Evolutionary conservation across 2,797 vertebrate genomes (phyloP).

Genomic region (Anguilla anguilla): DNA sequence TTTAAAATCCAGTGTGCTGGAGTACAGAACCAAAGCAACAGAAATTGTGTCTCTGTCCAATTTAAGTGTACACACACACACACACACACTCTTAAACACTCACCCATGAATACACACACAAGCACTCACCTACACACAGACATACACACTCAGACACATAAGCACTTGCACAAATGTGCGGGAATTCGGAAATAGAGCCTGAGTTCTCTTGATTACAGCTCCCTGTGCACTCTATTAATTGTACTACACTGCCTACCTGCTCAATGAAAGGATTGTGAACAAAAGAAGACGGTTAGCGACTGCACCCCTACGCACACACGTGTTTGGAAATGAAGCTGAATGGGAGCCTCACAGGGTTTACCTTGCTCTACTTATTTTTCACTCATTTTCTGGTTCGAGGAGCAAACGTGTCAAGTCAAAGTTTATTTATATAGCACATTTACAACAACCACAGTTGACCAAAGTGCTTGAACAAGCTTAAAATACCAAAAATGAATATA

Average conservation of each 20-base stretch:
- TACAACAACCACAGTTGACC: no score
- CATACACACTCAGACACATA: neutral
- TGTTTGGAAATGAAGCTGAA: neutral
- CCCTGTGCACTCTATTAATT: neutral
- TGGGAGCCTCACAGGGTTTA: neutral
- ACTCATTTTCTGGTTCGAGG: neutral
- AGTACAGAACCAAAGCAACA: no score
- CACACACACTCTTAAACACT: no score
- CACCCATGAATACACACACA: no score
- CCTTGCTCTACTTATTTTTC: neutral
- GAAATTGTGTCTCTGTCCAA: neutral
- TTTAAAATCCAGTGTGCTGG: neutral
- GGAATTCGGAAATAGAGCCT: neutral
- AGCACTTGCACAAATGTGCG: neutral
- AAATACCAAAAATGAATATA: no score
- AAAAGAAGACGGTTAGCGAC: neutral
- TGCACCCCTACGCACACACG: neutral
- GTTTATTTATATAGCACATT: no score
- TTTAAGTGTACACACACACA: neutral
- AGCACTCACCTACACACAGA: no score
- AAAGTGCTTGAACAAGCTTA: no score
- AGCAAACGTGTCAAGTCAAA: no score
- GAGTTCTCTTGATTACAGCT: neutral
- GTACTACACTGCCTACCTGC: neutral
- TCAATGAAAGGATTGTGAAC: neutral